These are phyloP conservation scores for Melanitta fusca DNA, from an alignment of 2,797 vertebrate genomes.

Conservation along the genomic window DNA sequence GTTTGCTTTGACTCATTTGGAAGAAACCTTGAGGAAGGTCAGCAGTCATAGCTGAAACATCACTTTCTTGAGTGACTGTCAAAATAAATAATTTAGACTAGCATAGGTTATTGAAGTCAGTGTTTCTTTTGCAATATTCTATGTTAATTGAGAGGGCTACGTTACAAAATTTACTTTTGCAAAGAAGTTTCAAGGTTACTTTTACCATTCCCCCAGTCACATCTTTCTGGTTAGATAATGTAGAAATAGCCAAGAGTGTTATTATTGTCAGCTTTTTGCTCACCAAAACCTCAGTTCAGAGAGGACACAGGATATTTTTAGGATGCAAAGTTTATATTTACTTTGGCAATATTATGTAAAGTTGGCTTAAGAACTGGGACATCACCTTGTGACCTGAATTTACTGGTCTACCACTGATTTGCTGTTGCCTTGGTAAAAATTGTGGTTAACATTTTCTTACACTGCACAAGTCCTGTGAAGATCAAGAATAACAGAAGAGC, in stretches of 20 bases:
- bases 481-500: not conserved
- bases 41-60: constrained; percentile 48
- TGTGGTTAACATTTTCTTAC: not conserved
- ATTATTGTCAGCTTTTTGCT: not conserved
- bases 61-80: constrained; percentile 36
- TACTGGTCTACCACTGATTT: not conserved
- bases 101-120: constrained; percentile 4
- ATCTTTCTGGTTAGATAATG: not conserved
- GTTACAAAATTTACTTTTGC: not conserved
- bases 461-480: not conserved
- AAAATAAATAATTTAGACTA: constrained; percentile 44
- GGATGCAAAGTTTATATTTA: not conserved
- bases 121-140: constrained; percentile 28
- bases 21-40: constrained; percentile 46
- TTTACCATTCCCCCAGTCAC: not conserved
- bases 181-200: not conserved
- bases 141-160: not conserved
- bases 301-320: not conserved
- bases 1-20: constrained; percentile 9
- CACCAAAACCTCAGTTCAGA: not conserved
- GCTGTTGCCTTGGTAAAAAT: not conserved
- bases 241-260: not conserved
- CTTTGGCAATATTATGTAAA: not conserved
- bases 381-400: not conserved
- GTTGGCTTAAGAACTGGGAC: not conserved